These are phyloP conservation scores for Platalea minor DNA, from an alignment of 2,797 vertebrate species.

Conservation along the genomic window DNA sequence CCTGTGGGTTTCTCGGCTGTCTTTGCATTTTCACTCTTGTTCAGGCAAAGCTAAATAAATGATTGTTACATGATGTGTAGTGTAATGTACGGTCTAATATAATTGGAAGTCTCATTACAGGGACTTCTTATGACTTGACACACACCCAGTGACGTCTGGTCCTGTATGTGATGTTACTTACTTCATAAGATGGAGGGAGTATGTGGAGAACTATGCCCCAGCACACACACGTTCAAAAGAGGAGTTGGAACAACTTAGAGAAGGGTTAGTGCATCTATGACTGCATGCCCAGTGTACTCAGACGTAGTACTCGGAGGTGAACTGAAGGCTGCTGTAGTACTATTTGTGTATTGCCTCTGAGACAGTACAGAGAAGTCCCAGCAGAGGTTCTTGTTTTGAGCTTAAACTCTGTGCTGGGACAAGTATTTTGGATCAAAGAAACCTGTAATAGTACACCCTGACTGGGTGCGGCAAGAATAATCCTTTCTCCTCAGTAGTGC, in stretches of 20 bases:
- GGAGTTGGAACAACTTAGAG: neutral
- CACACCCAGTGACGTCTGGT: neutral
- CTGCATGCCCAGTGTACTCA: neutral
- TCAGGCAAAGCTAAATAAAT: neutral
- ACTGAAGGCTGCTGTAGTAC: neutral
- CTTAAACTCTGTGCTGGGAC: neutral
- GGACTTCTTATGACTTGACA: neutral
- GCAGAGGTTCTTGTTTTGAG: neutral
- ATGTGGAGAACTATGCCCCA: neutral
- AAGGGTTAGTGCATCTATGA: neutral
- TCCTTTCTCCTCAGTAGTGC: neutral
- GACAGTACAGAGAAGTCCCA: neutral
- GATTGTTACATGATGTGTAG: neutral
- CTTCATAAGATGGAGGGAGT: neutral
- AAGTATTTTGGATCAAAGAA: neutral
- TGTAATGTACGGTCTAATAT: neutral
- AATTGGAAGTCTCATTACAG: neutral
- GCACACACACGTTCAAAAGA: neutral
- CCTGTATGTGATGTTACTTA: neutral
- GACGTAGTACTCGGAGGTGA: fast-evolving
- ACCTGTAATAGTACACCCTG: neutral
- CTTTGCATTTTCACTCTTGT: neutral
- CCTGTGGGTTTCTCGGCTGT: neutral
- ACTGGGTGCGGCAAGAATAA: neutral
- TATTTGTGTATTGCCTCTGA: neutral